These are phyloP conservation scores for Zaprionus camerounensis DNA, from an alignment of 1,140 invertebrate genomes.

Conservation along the genomic window DNA sequence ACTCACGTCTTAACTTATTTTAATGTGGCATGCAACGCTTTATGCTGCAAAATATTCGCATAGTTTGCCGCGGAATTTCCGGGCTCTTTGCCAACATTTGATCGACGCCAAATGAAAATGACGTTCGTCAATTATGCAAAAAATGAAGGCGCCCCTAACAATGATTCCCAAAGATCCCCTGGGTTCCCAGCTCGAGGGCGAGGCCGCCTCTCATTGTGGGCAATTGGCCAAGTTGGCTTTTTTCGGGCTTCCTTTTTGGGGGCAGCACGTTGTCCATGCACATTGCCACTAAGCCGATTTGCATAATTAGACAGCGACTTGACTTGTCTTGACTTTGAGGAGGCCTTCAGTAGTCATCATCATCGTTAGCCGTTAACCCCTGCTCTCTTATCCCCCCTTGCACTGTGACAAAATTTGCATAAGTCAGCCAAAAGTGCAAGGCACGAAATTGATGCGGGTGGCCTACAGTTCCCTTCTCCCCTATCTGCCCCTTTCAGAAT, in stretches of 20 bases:
- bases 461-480: slow-evolving; percentile 9
- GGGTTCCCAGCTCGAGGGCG: not conserved
- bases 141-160: slow-evolving; percentile 7
- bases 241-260: slow-evolving; percentile 35
- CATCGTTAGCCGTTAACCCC: not conserved
- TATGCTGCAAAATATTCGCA: slow-evolving; percentile 20
- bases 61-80: slow-evolving; percentile 51
- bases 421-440: slow-evolving; percentile 59
- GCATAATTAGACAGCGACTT: slow-evolving; percentile 65
- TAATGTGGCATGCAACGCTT: slow-evolving; percentile 42
- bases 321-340: slow-evolving; percentile 6
- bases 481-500: not conserved
- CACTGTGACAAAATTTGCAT: slow-evolving; percentile 47
- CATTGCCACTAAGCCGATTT: slow-evolving; percentile 43
- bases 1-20: slow-evolving; percentile 14
- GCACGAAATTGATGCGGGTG: slow-evolving; percentile 54
- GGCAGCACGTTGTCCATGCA: slow-evolving; percentile 18
- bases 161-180: too few species aligned
- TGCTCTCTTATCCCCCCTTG: not conserved
- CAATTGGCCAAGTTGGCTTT: slow-evolving; percentile 24
- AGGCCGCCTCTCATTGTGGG: slow-evolving; percentile 7
- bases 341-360: slow-evolving; percentile 2
- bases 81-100: slow-evolving; percentile 42
- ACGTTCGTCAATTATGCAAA: slow-evolving; percentile 47
- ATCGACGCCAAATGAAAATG: slow-evolving; percentile 29